Evolutionary conservation across 2,797 vertebrate species (phyloP).

Genomic region (Micromesistius poutassou): DNA sequence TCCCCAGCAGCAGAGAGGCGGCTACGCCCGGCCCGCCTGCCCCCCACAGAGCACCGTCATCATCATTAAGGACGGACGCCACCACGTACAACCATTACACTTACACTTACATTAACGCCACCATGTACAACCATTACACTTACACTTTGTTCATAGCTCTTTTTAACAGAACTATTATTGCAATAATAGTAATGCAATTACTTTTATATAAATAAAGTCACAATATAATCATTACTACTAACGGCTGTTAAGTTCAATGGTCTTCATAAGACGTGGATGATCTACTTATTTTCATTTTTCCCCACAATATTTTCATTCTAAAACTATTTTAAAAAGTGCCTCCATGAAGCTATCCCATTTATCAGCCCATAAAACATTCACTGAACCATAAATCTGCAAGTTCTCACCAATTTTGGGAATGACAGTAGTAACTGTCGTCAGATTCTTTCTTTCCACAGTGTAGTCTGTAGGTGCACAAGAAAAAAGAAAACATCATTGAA

Average conservation of each 20-base stretch:
- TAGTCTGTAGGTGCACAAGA: conserved; percentile 53
- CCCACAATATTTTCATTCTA: not conserved
- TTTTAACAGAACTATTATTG: not conserved
- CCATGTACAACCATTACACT: no score
- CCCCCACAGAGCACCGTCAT: no score
- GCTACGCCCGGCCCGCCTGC: conserved; percentile 86
- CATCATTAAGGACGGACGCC: conserved; percentile 7
- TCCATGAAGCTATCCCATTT: no score
- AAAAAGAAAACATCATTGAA: not conserved
- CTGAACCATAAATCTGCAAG: not conserved
- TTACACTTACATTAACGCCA: not conserved
- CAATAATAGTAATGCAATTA: not conserved
- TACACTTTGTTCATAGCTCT: no score
- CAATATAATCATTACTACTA: not conserved
- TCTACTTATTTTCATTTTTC: not conserved
- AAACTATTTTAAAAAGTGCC: not conserved
- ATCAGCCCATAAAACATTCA: not conserved
- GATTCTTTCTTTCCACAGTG: conserved; percentile 62
- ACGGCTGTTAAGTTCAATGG: not conserved
- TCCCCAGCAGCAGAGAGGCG: conserved; percentile 89
- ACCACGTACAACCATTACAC: not conserved
- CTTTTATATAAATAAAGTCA: not conserved
- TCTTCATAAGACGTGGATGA: not conserved
- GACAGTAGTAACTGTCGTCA: conserved; percentile 65
- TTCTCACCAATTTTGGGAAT: conserved; percentile 75